These are phyloP conservation scores for Eurystomus gularis DNA, from an alignment of 2,113 vertebrate genomes.

Conservation along the genomic window DNA sequence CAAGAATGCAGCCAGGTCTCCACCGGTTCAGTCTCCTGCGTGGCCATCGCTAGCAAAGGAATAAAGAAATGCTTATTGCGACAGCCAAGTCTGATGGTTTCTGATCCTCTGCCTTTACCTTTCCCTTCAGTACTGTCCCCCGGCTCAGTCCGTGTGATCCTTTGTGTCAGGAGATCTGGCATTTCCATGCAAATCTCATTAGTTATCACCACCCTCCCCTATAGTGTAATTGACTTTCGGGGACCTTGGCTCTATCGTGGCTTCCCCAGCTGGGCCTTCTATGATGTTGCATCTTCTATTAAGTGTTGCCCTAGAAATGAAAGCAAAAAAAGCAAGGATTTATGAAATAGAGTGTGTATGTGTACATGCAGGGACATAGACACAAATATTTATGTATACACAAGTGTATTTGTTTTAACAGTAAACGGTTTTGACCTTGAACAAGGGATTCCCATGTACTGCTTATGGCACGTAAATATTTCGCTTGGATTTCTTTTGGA, in stretches of 20 bases:
- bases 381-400: no score
- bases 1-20: constrained; percentile 4
- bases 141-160: neutral
- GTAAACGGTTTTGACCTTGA: neutral
- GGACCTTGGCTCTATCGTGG: neutral
- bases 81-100: neutral
- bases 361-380: neutral
- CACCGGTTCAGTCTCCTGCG: neutral
- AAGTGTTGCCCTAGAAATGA: neutral
- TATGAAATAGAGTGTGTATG: no score
- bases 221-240: neutral
- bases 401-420: neutral
- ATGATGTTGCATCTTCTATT: neutral
- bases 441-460: neutral
- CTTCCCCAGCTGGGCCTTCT: neutral
- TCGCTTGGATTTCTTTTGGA: neutral
- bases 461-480: neutral
- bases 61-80: neutral
- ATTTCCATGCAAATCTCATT: constrained; percentile 6
- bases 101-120: neutral
- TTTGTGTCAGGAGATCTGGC: neutral
- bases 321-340: neutral
- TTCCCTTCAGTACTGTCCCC: neutral
- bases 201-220: neutral
- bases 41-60: neutral